Conservation (phyloP, 2,113 vertebrate genomes). For the Ictidomys tridecemlineatus region DNA sequence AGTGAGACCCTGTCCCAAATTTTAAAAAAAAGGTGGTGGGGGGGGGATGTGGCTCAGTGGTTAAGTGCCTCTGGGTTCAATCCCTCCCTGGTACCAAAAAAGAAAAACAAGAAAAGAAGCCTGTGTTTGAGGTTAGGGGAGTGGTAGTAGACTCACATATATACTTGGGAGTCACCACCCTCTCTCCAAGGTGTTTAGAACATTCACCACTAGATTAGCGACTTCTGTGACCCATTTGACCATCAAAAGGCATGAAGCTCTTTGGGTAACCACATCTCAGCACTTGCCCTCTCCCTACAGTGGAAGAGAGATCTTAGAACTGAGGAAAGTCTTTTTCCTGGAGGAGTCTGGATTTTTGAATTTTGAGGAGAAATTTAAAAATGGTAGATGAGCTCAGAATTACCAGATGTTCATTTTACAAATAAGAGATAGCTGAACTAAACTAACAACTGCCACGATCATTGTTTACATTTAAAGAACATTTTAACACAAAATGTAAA, state of each 20-base stretch:
- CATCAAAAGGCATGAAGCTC: too few species aligned
- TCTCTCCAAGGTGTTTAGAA: neutral
- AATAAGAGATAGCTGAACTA: neutral
- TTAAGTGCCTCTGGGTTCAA: too few species aligned
- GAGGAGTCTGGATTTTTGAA: neutral
- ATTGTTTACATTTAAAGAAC: neutral
- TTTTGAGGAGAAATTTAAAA: neutral
- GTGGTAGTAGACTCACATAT: neutral
- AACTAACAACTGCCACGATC: neutral
- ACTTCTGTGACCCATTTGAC: neutral
- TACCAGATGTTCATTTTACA: neutral
- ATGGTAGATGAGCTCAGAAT: neutral
- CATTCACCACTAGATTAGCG: neutral
- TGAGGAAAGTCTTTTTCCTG: neutral
- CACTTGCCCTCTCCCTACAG: neutral
- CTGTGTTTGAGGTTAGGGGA: neutral
- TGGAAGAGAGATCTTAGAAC: neutral
- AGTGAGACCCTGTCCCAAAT: too few species aligned
- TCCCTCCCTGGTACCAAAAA: too few species aligned
- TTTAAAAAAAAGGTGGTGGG: too few species aligned
- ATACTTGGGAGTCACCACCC: neutral
- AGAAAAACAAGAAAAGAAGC: too few species aligned
- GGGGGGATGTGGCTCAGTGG: too few species aligned
- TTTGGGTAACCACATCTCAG: neutral
- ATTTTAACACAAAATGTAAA: constrained; percentile 26